A percentile compares a stretch with the other conserved stretches of the same genome.
These are phyloP conservation scores for Patella ulyssiponensis DNA, from an alignment of 2,888 invertebrate genomes.

Conservation along the genomic window DNA sequence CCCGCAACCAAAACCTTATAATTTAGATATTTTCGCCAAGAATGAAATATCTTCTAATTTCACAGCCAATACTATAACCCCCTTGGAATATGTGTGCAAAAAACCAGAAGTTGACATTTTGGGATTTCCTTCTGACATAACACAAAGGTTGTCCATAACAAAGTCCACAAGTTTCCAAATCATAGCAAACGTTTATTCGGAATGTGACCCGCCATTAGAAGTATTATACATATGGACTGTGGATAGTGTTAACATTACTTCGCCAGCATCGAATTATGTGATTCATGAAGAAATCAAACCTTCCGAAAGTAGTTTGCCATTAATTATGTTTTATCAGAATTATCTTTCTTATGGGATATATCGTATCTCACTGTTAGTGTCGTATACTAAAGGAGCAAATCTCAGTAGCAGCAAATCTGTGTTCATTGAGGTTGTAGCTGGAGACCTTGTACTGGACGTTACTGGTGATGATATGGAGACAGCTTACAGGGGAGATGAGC, in stretches of 20 bases:
- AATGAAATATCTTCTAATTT: conserved; percentile 26
- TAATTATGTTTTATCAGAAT: conserved; percentile 24
- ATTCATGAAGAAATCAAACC: conserved; percentile 11
- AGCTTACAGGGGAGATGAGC: conserved; percentile 2
- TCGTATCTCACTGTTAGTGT: conserved; percentile 28
- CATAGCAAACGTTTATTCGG: conserved; percentile 28
- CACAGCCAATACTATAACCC: conserved; percentile 13
- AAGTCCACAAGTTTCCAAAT: conserved; percentile 23
- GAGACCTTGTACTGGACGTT: conserved; percentile 25
- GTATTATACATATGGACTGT: conserved; percentile 32
- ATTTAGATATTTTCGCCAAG: conserved; percentile 26
- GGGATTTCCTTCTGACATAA: conserved; percentile 29
- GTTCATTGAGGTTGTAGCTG: conserved; percentile 25
- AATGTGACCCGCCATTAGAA: conserved; percentile 30
- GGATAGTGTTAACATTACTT: not conserved
- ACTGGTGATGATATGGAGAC: conserved; percentile 24
- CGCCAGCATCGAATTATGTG: not conserved
- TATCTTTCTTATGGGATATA: conserved; percentile 30
- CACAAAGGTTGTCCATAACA: conserved; percentile 19
- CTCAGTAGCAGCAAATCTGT: conserved; percentile 22
- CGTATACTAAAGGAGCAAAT: conserved; percentile 21
- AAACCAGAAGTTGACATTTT: conserved; percentile 33
- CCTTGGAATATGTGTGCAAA: conserved; percentile 28
- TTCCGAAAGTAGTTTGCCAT: conserved; percentile 20
- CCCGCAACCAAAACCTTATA: conserved; percentile 14